phyloP scores from a whole-genome alignment of 92 coral and sea anemone species.

The Plumapathes pennacea region DNA sequence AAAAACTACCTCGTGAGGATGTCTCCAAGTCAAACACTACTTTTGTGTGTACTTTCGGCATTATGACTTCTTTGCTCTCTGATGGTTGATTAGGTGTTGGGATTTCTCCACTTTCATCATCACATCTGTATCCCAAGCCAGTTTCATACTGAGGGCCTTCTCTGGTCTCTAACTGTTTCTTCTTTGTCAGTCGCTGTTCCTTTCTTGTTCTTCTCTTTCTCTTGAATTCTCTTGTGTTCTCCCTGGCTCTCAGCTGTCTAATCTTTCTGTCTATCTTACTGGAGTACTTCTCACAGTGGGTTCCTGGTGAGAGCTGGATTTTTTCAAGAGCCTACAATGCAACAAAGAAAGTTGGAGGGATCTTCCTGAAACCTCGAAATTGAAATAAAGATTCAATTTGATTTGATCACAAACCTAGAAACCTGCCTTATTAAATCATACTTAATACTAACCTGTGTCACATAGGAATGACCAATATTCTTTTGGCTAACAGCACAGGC shows the following conservation, averaged over 20 bases:
- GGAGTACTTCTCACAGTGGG: constrained; percentile 4
- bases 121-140: constrained; percentile 39
- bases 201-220: not conserved
- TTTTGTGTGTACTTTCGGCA: no score
- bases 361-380: no score
- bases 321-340: constrained; percentile 26
- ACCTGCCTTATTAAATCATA: not conserved
- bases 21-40: no score
- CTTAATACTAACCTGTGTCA: constrained; percentile 5
- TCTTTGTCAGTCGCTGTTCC: constrained; percentile 9
- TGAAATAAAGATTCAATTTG: not conserved
- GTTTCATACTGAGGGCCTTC: constrained; percentile 37
- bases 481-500: constrained; percentile 46
- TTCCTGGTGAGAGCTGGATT: constrained; percentile 23
- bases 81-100: no score
- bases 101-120: no score
- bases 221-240: constrained; percentile 1
- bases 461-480: constrained; percentile 41
- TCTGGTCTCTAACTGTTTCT: constrained; percentile 29
- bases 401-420: not conserved
- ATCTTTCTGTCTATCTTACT: constrained; percentile 14
- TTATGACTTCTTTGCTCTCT: no score
- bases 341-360: no score
- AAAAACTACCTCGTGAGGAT: no score
- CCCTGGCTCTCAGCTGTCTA: not conserved